A percentile compares a stretch with the other conserved stretches of the same genome.
These are phyloP conservation scores for Dysdera silvatica DNA, from an alignment of 1,140 invertebrate genomes.

Conservation along the genomic window DNA sequence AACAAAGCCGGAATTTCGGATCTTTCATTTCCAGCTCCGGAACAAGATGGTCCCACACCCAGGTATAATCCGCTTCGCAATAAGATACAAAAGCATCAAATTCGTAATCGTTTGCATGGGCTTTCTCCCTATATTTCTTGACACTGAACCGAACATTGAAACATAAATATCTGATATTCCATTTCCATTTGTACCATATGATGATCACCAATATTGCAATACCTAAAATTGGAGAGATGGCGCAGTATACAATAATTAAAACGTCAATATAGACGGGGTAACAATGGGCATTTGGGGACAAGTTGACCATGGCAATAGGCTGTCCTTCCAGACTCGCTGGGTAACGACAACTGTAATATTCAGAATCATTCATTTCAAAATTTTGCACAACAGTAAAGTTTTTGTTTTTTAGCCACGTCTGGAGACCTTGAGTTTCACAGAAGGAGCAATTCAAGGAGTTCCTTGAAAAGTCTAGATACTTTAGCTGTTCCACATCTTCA, in stretches of 20 bases:
- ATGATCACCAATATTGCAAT: neutral
- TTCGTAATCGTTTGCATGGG: neutral
- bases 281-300: neutral
- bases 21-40: constrained; percentile 2
- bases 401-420: neutral
- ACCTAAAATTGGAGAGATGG: neutral
- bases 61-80: constrained; percentile 6
- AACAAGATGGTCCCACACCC: constrained; percentile 2
- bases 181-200: neutral
- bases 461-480: neutral
- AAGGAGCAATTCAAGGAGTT: constrained; percentile 6
- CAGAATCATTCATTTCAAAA: neutral
- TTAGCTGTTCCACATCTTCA: neutral
- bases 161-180: neutral
- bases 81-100: constrained; percentile 16
- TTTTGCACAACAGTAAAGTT: neutral
- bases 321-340: neutral
- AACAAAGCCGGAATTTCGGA: constrained; percentile 24
- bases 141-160: neutral
- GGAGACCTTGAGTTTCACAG: neutral
- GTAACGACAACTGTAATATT: neutral
- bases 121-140: neutral
- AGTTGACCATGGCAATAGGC: neutral
- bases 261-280: neutral
- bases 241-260: neutral